Evolutionary conservation across 2,888 invertebrate species (phyloP).

Genomic region (Meteorus colon): DNA sequence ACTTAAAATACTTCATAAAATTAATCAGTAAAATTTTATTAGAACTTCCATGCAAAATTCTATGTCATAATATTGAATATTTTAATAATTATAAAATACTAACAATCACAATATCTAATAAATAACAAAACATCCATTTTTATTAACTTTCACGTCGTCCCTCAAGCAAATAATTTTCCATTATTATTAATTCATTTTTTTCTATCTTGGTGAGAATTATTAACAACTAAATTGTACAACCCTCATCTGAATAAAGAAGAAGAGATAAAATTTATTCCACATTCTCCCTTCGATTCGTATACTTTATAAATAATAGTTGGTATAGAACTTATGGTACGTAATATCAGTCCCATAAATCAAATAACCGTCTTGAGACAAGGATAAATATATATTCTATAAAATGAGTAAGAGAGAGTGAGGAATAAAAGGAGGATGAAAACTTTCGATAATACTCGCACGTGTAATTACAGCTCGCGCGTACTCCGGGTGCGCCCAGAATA

Average conservation of each 20-base stretch:
- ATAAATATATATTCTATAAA: background rate
- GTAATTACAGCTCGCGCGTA: slow-evolving; percentile 36
- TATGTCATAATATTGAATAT: too few species aligned
- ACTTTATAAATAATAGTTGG: background rate
- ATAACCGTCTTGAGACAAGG: background rate
- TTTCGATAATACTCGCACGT: slow-evolving; percentile 23
- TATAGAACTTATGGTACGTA: slow-evolving; percentile 30
- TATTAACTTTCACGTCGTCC: too few species aligned
- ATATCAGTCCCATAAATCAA: slow-evolving; percentile 38
- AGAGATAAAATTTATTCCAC: background rate
- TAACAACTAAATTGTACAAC: too few species aligned
- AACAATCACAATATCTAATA: too few species aligned
- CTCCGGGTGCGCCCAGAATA: slow-evolving; percentile 23
- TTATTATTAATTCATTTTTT: too few species aligned
- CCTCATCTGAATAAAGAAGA: too few species aligned
- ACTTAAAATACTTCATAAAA: too few species aligned
- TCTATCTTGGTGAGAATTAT: too few species aligned
- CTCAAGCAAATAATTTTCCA: too few species aligned
- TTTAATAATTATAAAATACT: too few species aligned
- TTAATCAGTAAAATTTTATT: too few species aligned
- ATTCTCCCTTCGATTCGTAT: background rate
- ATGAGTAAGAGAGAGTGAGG: background rate
- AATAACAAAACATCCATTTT: background rate
- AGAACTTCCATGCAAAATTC: too few species aligned
- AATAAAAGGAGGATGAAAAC: background rate